Evolutionary conservation across 2,888 invertebrate species (phyloP), one percentile per base, ranked within the genome.

Genomic region (Drosophila macrospina): DNA sequence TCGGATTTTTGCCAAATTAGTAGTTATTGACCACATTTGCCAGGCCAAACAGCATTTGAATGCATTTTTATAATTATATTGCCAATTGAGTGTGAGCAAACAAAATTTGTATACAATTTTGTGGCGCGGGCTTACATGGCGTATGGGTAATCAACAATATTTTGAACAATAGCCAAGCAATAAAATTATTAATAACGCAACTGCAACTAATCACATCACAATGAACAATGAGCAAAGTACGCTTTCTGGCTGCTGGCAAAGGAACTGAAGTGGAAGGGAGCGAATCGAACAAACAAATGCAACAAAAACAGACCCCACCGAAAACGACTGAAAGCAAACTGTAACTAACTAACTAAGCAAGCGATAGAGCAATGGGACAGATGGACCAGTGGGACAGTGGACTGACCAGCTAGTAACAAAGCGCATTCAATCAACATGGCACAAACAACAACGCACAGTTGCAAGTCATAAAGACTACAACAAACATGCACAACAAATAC

Each of bases 401-500:
- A 63, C 69, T 69, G 65, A 56, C 55, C 56, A 65, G 28, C 56
- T 39, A 15, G 61, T 20, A 81, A 84, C 85, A 85, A 83, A 87
- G 87, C 70, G 76, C 85, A 87, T 87, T 87, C 82, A 83, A 83
- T 87, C 82, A 83, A 73, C 78, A 75, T 73, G 55, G 61, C 69
- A 69, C 86, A 80, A 71, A 69, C 78, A 71, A 69, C 78, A 64
- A 34, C 64, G 61, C 57, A 68, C 85, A 84, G 83, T 83, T 87
- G 88, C 88, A 87, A 86, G 83, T 83, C 83, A 83, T 87, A 83
- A 87, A 85, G 74, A 72, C 67, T 76, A 72, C 88, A 72, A 72
- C 82, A 78, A 73, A 76, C 67, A 67, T 57, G 48, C 71, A 74
- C 56, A 26, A 59, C 74, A 80, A 77, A 79, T 64, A 70, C 71